Conservation (phyloP, 1,140 invertebrate genomes). For the Drosophila pallidifrons region DNA sequence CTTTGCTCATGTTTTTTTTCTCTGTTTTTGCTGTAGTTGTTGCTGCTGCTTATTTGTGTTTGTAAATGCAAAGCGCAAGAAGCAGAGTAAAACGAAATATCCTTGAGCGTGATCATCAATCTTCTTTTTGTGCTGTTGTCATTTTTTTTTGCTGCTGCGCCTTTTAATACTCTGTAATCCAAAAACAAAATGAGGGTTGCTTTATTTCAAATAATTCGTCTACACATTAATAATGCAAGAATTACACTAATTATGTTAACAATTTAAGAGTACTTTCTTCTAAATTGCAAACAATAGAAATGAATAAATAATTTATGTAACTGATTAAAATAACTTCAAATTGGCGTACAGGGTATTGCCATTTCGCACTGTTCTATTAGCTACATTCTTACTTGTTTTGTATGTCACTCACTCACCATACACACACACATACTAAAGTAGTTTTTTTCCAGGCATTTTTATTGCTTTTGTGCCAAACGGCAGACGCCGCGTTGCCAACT, state of each 20-base stretch:
- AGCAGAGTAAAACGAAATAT: constrained; percentile 36
- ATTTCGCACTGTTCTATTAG: not conserved
- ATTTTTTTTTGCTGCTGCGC: constrained; percentile 33
- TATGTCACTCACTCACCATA: constrained; percentile 42
- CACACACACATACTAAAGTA: constrained; percentile 30
- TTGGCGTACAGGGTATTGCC: constrained; percentile 1
- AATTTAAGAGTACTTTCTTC: too few species aligned
- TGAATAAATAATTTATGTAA: not conserved
- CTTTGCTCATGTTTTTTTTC: not conserved
- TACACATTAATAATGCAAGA: too few species aligned
- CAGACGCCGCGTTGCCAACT: constrained; percentile 38
- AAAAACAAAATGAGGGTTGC: not conserved
- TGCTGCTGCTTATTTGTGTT: not conserved
- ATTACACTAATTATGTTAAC: too few species aligned
- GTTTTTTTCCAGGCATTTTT: constrained; percentile 33
- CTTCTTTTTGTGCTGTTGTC: constrained; percentile 49
- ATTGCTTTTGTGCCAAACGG: constrained; percentile 41
- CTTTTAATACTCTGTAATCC: constrained; percentile 18
- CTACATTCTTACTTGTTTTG: constrained; percentile 30
- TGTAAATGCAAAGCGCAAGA: constrained; percentile 21
- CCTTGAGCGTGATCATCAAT: constrained; percentile 64
- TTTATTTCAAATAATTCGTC: too few species aligned
- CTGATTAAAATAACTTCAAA: not conserved
- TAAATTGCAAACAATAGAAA: too few species aligned
- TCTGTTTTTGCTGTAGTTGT: not conserved